Evolutionary conservation across 1,140 invertebrate species (phyloP).

Genomic region (Plectus sambesii): DNA sequence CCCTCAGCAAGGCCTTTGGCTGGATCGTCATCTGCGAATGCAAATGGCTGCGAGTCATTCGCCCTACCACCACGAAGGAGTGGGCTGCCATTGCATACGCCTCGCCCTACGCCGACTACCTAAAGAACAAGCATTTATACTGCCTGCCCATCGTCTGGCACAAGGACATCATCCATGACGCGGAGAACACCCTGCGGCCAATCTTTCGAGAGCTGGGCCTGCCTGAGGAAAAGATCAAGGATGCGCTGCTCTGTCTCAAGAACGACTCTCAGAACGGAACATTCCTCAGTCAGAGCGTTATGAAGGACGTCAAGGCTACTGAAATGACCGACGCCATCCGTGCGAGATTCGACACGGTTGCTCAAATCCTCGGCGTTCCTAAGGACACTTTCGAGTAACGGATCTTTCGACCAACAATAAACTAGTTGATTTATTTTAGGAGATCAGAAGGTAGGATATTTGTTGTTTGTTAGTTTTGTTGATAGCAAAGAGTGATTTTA

Average conservation of each 20-base stretch:
- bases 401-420: too few relatives aligned
- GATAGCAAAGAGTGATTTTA: too few relatives aligned
- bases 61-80: too few relatives aligned
- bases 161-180: conserved; percentile 12
- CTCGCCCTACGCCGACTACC: conserved; percentile 12
- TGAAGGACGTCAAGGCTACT: conserved; percentile 4
- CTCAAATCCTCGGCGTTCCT: too few relatives aligned
- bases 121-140: conserved; percentile 9
- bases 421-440: too few relatives aligned
- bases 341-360: too few relatives aligned
- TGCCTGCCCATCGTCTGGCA: conserved; percentile 12
- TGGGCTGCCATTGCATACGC: conserved; percentile 10
- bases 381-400: too few relatives aligned
- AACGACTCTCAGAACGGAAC: conserved; percentile 15
- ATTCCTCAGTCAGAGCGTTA: background rate
- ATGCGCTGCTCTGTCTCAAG: conserved; percentile 5
- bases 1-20: too few relatives aligned
- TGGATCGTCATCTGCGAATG: too few relatives aligned
- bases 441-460: too few relatives aligned
- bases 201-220: conserved; percentile 12
- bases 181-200: background rate
- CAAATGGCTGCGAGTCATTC: too few relatives aligned
- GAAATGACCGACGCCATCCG: background rate
- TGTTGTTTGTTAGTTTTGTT: too few relatives aligned
- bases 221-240: conserved; percentile 5